phyloP scores from a whole-genome alignment of 2,113 vertebrate genomes.

The Zosterops hypoxanthus region DNA sequence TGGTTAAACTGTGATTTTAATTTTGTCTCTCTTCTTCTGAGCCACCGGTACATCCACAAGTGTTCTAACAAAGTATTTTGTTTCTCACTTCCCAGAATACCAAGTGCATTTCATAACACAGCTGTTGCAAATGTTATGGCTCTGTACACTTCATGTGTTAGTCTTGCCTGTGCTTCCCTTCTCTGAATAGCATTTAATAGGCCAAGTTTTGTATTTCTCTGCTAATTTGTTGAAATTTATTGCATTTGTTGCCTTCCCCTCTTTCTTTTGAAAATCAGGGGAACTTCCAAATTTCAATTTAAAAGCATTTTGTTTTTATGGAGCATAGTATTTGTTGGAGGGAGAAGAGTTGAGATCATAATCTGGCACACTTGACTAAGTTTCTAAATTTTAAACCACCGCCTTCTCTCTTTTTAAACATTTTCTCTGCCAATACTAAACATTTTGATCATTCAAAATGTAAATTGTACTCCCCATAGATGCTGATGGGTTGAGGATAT shows the following conservation, averaged over 20 bases:
- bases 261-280: slow-evolving; percentile 30
- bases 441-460: slow-evolving; percentile 72
- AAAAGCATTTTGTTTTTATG: slow-evolving; percentile 59
- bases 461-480: slow-evolving; percentile 65
- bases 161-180: neutral
- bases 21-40: neutral
- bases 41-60: neutral
- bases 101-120: slow-evolving; percentile 59
- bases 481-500: slow-evolving; percentile 52
- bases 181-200: slow-evolving; percentile 38
- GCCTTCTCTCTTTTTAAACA: slow-evolving; percentile 60
- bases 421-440: slow-evolving; percentile 68
- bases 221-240: slow-evolving; percentile 61
- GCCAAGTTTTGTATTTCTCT: slow-evolving; percentile 42
- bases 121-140: slow-evolving; percentile 53
- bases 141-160: neutral
- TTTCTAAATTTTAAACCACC: slow-evolving; percentile 60
- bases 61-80: slow-evolving; percentile 56
- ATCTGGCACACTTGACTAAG: slow-evolving; percentile 48
- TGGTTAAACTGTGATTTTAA: neutral
- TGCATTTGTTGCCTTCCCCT: slow-evolving; percentile 34
- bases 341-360: slow-evolving; percentile 56
- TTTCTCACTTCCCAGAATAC: slow-evolving; percentile 54
- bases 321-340: slow-evolving; percentile 61
- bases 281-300: slow-evolving; percentile 54